A percentile compares a stretch with the other conserved stretches of the same genome.
These are phyloP conservation scores for Rhynchopsitta pachyrhyncha DNA, from an alignment of 2,113 vertebrate genomes.

Conservation along the genomic window DNA sequence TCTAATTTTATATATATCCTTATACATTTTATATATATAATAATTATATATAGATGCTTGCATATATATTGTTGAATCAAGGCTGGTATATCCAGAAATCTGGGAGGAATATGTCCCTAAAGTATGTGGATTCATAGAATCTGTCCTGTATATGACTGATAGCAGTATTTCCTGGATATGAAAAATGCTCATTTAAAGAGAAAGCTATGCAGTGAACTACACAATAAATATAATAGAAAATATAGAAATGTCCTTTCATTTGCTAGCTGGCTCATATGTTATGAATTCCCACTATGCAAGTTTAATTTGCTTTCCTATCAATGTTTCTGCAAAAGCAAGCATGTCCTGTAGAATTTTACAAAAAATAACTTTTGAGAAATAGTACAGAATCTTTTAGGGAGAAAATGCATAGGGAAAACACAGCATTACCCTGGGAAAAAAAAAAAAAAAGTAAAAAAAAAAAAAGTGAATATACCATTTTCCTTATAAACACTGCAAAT, in stretches of 20 bases:
- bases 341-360: not conserved
- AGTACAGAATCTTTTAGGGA: not conserved
- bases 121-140: not conserved
- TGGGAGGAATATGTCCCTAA: not conserved
- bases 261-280: not conserved
- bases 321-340: not conserved
- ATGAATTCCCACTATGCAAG: not conserved
- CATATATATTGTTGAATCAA: not conserved
- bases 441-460: not conserved
- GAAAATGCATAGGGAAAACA: not conserved
- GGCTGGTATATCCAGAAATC: not conserved
- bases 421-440: not conserved
- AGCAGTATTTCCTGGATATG: not conserved
- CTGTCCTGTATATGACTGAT: not conserved
- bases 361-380: not conserved
- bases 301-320: not conserved
- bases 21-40: not conserved
- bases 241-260: not conserved
- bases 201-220: not conserved
- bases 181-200: not conserved
- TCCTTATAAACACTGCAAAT: not conserved
- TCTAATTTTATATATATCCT: not conserved
- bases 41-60: not conserved
- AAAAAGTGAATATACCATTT: not conserved
- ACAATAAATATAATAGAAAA: not conserved